A percentile compares a stretch with the other conserved stretches of the same genome.
Evolutionary conservation across 1,140 invertebrate species (phyloP).

Genomic region (Drosophila ficusphila): DNA sequence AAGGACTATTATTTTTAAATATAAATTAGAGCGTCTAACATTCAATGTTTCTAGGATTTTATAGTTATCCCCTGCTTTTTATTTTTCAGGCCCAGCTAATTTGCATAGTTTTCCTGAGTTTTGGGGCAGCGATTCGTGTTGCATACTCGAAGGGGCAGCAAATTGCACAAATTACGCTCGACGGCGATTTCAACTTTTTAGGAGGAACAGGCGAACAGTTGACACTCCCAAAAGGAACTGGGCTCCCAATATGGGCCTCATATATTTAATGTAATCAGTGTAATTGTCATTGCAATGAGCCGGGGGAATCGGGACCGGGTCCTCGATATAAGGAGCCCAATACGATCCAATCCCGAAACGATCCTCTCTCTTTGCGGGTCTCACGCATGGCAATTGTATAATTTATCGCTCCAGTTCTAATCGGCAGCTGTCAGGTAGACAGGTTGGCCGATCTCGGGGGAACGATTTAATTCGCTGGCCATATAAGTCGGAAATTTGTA

Average conservation of each 20-base stretch:
- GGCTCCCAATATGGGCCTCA: slow-evolving; percentile 70
- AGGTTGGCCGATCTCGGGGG: slow-evolving; percentile 64
- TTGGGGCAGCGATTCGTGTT: slow-evolving; percentile 15
- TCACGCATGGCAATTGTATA: slow-evolving; percentile 81
- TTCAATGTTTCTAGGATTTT: background rate
- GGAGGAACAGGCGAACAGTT: slow-evolving; percentile 41
- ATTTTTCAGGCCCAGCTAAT: slow-evolving; percentile 26
- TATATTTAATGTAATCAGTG: slow-evolving; percentile 80
- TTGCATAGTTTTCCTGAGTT: slow-evolving; percentile 61
- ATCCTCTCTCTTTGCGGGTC: slow-evolving; percentile 52
- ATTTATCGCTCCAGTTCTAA: slow-evolving; percentile 82
- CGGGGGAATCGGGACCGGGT: slow-evolving; percentile 36
- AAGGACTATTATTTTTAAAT: too few species aligned
- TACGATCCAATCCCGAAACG: slow-evolving; percentile 7
- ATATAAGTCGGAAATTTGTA: slow-evolving; percentile 82
- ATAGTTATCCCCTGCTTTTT: background rate
- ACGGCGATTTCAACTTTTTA: slow-evolving; percentile 1
- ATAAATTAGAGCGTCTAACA: background rate
- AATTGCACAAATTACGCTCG: slow-evolving; percentile 64
- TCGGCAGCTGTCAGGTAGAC: slow-evolving; percentile 69
- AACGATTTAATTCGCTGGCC: slow-evolving; percentile 80
- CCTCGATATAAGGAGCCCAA: slow-evolving; percentile 25
- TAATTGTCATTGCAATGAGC: slow-evolving; percentile 71
- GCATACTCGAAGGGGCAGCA: slow-evolving; percentile 60
- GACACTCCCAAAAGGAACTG: slow-evolving; percentile 52